Conservation (phyloP, 2,113 vertebrate species). For the Myotis yumanensis region DNA sequence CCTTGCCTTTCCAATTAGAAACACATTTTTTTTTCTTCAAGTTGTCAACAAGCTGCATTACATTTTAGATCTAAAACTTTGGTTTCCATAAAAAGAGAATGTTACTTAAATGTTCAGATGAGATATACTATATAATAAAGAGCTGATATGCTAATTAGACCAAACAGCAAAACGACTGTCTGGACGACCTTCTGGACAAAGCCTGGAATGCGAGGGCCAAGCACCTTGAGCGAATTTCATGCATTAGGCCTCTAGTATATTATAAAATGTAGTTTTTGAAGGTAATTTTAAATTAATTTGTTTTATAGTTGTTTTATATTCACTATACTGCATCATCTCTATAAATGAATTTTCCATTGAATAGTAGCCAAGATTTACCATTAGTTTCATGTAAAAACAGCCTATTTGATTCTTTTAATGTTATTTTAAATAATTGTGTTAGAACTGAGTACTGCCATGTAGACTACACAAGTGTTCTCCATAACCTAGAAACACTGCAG, state of each 20-base stretch:
- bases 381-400: background rate
- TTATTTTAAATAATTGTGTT: slow-evolving; percentile 33
- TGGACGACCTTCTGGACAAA: too few relatives aligned
- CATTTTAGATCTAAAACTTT: background rate
- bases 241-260: background rate
- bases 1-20: slow-evolving; percentile 36
- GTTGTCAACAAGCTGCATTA: background rate
- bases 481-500: background rate
- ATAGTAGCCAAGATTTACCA: background rate
- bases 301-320: slow-evolving; percentile 6
- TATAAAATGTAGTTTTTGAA: background rate
- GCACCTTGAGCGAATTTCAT: too few relatives aligned
- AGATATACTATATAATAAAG: background rate
- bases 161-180: too few relatives aligned
- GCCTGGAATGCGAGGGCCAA: too few relatives aligned
- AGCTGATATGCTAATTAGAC: too few relatives aligned
- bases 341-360: background rate
- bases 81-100: background rate
- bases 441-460: background rate
- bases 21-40: background rate
- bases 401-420: slow-evolving; percentile 3
- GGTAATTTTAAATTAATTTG: background rate
- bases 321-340: background rate
- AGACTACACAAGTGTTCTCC: background rate
- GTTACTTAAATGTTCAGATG: background rate